These are phyloP conservation scores for Lycaena phlaeas DNA, from an alignment of 2,888 invertebrate species.

Conservation along the genomic window DNA sequence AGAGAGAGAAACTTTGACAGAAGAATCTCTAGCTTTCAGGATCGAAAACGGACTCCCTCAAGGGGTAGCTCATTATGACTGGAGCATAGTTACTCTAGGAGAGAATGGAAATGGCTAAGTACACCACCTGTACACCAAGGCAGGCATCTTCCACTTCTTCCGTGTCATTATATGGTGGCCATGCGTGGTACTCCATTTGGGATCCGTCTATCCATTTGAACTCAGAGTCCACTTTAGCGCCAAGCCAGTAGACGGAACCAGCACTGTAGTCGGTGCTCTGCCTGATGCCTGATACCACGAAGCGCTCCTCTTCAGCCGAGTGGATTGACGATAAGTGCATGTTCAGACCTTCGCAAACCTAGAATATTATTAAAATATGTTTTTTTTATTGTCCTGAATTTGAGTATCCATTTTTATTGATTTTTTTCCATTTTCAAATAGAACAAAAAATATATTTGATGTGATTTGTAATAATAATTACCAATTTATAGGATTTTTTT, in stretches of 20 bases:
- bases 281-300: slow-evolving; percentile 78
- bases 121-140: slow-evolving; percentile 51
- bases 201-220: slow-evolving; percentile 79
- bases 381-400: too few relatives aligned
- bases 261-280: slow-evolving; percentile 81
- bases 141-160: slow-evolving; percentile 45
- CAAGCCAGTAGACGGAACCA: slow-evolving; percentile 83
- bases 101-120: neutral
- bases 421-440: too few relatives aligned
- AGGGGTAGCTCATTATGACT: too few relatives aligned
- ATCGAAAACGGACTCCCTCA: too few relatives aligned
- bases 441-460: too few relatives aligned
- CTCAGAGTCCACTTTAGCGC: slow-evolving; percentile 54
- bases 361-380: too few relatives aligned
- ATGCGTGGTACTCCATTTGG: slow-evolving; percentile 75
- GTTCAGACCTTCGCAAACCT: slow-evolving; percentile 81
- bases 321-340: slow-evolving; percentile 80
- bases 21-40: too few relatives aligned
- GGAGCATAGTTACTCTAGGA: too few relatives aligned
- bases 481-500: too few relatives aligned
- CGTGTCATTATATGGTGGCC: slow-evolving; percentile 73
- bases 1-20: too few relatives aligned
- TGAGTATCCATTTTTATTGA: too few relatives aligned
- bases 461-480: too few relatives aligned
- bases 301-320: slow-evolving; percentile 79